Evolutionary conservation across 2,113 vertebrate genomes (phyloP).

Genomic region (Salvelinus alpinus): DNA sequence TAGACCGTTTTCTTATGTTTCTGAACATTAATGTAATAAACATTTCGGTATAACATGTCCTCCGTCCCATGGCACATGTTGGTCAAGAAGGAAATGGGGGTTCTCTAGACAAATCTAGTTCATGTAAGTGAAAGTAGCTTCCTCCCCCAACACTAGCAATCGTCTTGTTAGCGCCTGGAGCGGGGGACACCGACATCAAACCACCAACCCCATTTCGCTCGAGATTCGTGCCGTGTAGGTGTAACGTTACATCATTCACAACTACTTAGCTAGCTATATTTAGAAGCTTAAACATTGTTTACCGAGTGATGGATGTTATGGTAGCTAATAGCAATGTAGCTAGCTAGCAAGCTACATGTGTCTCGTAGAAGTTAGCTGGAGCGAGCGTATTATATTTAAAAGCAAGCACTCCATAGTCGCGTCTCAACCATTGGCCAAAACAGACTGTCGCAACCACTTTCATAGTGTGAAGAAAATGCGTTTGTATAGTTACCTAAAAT

Average conservation of each 20-base stretch:
- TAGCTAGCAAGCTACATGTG: background rate
- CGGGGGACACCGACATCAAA: background rate
- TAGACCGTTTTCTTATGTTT: background rate
- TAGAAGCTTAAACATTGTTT: background rate
- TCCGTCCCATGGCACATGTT: background rate
- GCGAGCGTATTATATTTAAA: constrained; percentile 23
- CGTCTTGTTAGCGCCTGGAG: no score
- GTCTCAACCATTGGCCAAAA: background rate
- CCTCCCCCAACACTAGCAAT: no score
- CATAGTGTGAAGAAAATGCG: background rate
- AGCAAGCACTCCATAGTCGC: background rate
- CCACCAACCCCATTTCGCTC: background rate
- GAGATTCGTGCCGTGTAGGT: background rate
- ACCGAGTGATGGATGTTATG: background rate
- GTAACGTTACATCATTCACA: background rate
- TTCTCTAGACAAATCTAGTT: background rate
- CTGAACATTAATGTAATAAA: background rate
- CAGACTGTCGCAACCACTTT: background rate
- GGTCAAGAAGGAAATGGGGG: background rate
- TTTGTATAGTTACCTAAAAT: constrained; percentile 42
- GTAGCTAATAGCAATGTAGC: background rate
- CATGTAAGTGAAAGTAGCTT: background rate
- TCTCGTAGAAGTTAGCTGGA: background rate
- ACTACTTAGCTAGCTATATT: background rate
- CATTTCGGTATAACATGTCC: no score